Evolutionary conservation across 2,797 vertebrate genomes (phyloP).

Genomic region (Parambassis ranga): DNA sequence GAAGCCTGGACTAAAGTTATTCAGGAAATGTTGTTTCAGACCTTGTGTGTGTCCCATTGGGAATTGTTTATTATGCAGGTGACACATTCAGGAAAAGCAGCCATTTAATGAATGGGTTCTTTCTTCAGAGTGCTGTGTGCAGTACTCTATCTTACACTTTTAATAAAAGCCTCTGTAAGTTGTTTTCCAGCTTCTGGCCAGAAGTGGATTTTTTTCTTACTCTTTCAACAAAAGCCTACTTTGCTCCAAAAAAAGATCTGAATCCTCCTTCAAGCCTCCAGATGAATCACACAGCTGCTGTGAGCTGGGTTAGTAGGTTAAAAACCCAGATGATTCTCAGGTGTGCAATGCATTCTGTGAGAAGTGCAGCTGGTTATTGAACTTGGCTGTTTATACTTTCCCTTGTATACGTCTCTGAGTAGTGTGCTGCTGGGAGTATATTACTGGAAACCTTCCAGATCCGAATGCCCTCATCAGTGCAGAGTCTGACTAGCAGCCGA

Average conservation of each 20-base stretch:
- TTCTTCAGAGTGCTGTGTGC: constrained; percentile 24
- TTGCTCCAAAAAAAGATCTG: not conserved
- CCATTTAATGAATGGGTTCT: constrained; percentile 38
- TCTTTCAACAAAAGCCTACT: constrained; percentile 8
- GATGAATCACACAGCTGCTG: constrained; percentile 21
- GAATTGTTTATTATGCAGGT: constrained; percentile 49
- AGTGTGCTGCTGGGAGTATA: constrained; percentile 7
- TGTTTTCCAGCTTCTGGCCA: constrained; percentile 20
- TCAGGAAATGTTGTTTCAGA: constrained; percentile 55
- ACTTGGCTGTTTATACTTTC: not conserved
- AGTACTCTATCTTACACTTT: constrained; percentile 17
- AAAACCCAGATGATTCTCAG: constrained; percentile 9
- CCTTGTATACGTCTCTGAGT: not conserved
- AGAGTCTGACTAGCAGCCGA: constrained; percentile 27
- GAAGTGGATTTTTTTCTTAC: not conserved
- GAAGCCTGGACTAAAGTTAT: constrained; percentile 16
- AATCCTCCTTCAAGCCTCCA: not conserved
- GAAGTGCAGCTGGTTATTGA: constrained; percentile 21
- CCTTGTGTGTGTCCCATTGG: constrained; percentile 15
- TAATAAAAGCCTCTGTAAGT: constrained; percentile 25
- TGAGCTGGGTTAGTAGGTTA: constrained; percentile 16
- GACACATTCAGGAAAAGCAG: constrained; percentile 51
- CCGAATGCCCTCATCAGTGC: constrained; percentile 20
- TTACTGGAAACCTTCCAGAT: constrained; percentile 44
- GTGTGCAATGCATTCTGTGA: not conserved